A percentile compares a stretch with the other conserved stretches of the same genome.
Conservation (phyloP, 2,797 vertebrate genomes). For the Cryptoblepharus egeriae region DNA sequence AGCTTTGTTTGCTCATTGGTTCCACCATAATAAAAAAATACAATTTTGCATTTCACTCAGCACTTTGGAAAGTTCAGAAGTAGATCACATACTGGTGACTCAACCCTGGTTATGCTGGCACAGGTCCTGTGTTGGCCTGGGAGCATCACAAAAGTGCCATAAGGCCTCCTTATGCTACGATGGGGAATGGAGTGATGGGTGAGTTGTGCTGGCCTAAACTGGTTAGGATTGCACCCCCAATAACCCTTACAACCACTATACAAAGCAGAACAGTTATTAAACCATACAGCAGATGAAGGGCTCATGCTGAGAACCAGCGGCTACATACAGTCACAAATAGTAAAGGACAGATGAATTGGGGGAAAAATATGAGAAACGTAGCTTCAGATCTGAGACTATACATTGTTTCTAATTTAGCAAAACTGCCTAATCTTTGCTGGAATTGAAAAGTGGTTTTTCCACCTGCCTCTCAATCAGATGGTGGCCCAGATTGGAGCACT, state of each 20-base stretch:
- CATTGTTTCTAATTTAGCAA: not conserved
- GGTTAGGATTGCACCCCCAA: no score
- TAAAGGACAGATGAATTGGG: not conserved
- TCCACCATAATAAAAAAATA: not conserved
- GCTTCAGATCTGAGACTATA: not conserved
- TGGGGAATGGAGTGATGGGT: no score
- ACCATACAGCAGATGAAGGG: not conserved
- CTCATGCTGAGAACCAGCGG: not conserved
- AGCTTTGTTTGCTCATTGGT: not conserved
- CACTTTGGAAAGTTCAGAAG: not conserved
- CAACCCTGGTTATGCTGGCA: no score
- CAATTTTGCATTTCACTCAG: no score
- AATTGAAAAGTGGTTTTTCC: not conserved
- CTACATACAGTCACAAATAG: not conserved
- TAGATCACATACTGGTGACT: not conserved
- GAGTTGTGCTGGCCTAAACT: no score
- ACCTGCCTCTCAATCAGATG: not conserved
- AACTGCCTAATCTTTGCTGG: not conserved
- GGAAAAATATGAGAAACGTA: not conserved
- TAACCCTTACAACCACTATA: not conserved
- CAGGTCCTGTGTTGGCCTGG: no score
- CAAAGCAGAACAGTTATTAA: not conserved
- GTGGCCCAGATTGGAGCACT: not conserved
- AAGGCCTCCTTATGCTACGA: no score
- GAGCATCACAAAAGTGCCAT: no score